Evolutionary conservation across 2,797 vertebrate genomes (phyloP).

Genomic region (Muraenolepis orangiensis): DNA sequence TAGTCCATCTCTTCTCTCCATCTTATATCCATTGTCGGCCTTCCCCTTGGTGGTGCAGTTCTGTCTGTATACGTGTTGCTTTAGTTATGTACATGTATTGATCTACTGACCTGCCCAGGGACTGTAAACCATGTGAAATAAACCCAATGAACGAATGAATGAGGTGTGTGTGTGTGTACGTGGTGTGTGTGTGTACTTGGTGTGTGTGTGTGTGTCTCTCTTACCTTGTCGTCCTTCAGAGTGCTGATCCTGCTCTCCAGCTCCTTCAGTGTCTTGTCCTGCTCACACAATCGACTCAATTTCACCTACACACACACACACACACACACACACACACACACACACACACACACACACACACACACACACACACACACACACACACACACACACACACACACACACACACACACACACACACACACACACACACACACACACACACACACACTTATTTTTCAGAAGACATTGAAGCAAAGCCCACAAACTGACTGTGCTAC

Average conservation of each 20-base stretch:
- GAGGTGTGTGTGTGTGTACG: not conserved
- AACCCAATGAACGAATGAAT: not conserved
- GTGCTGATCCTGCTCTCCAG: constrained; percentile 87
- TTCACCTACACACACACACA: constrained; percentile 81
- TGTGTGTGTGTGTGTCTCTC: not conserved
- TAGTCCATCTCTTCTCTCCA: not conserved
- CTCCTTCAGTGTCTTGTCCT: constrained; percentile 91
- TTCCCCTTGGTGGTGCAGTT: not conserved
- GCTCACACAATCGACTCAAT: constrained; percentile 89
- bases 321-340: not conserved
- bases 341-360: not conserved
- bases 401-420: too few relatives aligned
- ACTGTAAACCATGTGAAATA: not conserved
- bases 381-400: too few relatives aligned
- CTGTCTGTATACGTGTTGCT: not conserved
- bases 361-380: too few relatives aligned
- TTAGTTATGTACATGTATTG: not conserved
- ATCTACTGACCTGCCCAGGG: too few relatives aligned
- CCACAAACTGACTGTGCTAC: too few relatives aligned
- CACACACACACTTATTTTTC: too few relatives aligned
- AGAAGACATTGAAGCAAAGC: too few relatives aligned
- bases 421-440: too few relatives aligned
- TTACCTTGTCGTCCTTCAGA: constrained; percentile 93
- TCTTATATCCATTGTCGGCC: not conserved
- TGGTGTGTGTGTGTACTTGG: too few relatives aligned